Conservation (phyloP, 2,888 invertebrate genomes). For the Acronicta aceris region DNA sequence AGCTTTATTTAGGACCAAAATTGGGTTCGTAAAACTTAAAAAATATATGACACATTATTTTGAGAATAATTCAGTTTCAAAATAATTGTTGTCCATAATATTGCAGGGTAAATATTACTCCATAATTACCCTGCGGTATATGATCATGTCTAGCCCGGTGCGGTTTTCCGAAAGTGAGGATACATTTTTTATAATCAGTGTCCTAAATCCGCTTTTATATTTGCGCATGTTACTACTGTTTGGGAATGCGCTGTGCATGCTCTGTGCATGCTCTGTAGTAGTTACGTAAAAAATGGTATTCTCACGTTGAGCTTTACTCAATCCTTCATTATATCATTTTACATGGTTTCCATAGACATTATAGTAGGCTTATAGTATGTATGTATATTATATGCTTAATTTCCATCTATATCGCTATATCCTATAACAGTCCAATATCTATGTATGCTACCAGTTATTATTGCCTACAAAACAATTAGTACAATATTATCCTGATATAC, state of each 20-base stretch:
- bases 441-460: constrained; percentile 53
- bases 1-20: constrained; percentile 20
- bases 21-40: constrained; percentile 11
- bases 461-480: constrained; percentile 48
- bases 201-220: constrained; percentile 40
- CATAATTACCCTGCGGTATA: constrained; percentile 1
- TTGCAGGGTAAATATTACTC: not conserved
- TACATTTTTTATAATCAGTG: constrained; percentile 55
- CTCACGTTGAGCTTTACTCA: constrained; percentile 61
- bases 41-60: constrained; percentile 1
- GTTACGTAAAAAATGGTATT: constrained; percentile 56
- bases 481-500: constrained; percentile 49
- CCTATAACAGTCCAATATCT: constrained; percentile 52
- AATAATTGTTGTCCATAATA: not conserved
- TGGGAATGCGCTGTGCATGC: constrained; percentile 57
- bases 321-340: constrained; percentile 60
- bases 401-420: constrained; percentile 63
- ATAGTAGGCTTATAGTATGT: constrained; percentile 56
- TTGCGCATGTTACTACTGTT: constrained; percentile 42
- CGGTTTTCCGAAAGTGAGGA: constrained; percentile 53
- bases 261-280: constrained; percentile 54
- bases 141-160: constrained; percentile 51
- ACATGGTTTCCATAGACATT: constrained; percentile 55
- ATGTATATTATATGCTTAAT: constrained; percentile 61
- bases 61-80: too few species aligned